A percentile compares a stretch with the other conserved stretches of the same genome.
phyloP scores from a whole-genome alignment of 2,888 invertebrate species.

The Lepidonotus clava region DNA sequence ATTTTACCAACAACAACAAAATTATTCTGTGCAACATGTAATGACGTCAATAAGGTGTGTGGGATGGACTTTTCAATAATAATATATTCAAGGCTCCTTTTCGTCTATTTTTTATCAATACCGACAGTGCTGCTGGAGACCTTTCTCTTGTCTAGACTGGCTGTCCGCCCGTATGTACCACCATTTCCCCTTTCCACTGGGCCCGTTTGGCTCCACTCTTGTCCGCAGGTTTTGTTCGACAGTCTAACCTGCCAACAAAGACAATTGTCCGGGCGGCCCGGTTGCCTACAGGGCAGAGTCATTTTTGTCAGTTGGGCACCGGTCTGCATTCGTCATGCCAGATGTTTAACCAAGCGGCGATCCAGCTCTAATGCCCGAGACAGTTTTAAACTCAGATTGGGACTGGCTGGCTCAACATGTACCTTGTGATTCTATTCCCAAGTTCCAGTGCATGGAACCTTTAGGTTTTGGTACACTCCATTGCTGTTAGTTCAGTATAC shows the following conservation, averaged over 20 bases:
- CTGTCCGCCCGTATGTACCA: background rate
- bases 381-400: background rate
- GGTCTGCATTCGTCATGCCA: background rate
- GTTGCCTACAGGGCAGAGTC: background rate
- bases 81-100: too few species aligned
- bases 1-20: too few species aligned
- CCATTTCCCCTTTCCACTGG: background rate
- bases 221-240: background rate
- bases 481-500: too few species aligned
- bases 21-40: too few species aligned
- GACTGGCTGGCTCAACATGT: background rate
- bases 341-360: background rate
- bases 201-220: background rate
- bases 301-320: background rate
- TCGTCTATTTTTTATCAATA: too few species aligned
- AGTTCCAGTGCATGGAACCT: too few species aligned
- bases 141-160: too few species aligned
- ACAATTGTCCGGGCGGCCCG: background rate
- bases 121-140: too few species aligned
- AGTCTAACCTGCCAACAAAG: background rate
- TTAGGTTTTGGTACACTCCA: too few species aligned
- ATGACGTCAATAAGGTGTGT: too few species aligned
- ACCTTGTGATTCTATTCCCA: too few species aligned
- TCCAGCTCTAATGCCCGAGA: background rate
- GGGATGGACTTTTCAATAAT: too few species aligned